Evolutionary conservation across 2,888 invertebrate species (phyloP), one percentile per base, ranked within the genome.

Genomic region (Epicampocera succincta): DNA sequence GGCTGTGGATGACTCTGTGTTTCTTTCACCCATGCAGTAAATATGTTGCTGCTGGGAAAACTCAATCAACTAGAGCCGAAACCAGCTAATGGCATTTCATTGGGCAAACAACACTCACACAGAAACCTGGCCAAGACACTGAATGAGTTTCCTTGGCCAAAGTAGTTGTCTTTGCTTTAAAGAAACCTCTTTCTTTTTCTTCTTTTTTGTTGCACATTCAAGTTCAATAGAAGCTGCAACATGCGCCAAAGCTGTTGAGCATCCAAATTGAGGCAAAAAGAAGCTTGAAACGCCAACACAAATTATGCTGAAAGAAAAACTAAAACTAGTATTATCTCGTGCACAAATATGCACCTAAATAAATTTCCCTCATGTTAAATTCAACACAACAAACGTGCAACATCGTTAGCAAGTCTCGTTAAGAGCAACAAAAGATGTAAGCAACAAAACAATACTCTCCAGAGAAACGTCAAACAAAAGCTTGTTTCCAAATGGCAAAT

Each of bases 1-100:
- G 66, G 46, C 72, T 72, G n/a, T n/a, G 66, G 60, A 52, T 66
- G 78, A 38, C 52, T 61, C 40, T 33, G 33, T 33, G 8, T 6
- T 33, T 66, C 38, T 46, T 66, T 79, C 66, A 73, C 66, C 72
- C 78, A 72, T 72, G 60, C 74, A 74, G 63, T 63, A 76, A 73
- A 69, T 63, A 63, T 74, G 25, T 61, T 71, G 66, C 66, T 75
- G 82, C 74, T 78, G 77, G 78, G 74, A 78, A 82, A 82, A 78
- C 68, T 65, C 46, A 69, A 54, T 60, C 78, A 78, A 71, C 65
- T 58, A 65, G 44, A 68, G 29, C 38, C 66, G 68, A 79, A 79
- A 79, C 78, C 11, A 79, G 78, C 73, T 73, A 61, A 60, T 72
- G 60, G 38, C 71, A 50, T 58, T 54, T 68, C 19, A 60, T 15